Evolutionary conservation across 2,888 invertebrate species (phyloP).

Genomic region (Diaperis boleti): DNA sequence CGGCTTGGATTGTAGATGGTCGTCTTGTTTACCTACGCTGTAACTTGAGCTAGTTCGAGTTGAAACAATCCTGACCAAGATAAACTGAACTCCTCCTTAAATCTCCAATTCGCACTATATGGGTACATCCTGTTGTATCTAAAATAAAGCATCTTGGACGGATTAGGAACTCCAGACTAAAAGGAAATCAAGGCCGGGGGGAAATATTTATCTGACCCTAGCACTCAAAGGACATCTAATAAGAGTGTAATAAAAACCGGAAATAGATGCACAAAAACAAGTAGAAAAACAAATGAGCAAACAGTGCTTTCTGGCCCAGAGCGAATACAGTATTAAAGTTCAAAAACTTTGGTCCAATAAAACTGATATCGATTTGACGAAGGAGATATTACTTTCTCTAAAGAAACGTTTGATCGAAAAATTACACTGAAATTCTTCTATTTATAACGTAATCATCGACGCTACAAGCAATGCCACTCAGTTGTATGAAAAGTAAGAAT

Average conservation of each 20-base stretch:
- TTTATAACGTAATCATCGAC: conserved; percentile 28
- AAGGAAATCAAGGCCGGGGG: conserved; percentile 35
- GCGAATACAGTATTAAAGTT: conserved; percentile 49
- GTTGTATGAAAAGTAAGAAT: conserved; percentile 24
- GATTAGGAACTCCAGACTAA: conserved; percentile 25
- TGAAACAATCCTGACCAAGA: conserved; percentile 55
- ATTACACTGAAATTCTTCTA: conserved; percentile 29
- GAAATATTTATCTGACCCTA: conserved; percentile 36
- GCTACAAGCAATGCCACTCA: conserved; percentile 16
- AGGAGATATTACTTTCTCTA: conserved; percentile 3
- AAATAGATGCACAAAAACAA: conserved; percentile 52
- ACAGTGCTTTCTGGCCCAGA: conserved; percentile 47
- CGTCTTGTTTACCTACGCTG: conserved; percentile 54
- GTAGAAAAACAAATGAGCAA: conserved; percentile 49
- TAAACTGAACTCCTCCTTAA: conserved; percentile 55
- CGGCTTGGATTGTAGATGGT: conserved; percentile 50
- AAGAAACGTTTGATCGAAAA: conserved; percentile 31
- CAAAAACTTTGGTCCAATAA: conserved; percentile 50
- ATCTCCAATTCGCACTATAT: conserved; percentile 49
- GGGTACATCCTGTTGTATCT: conserved; percentile 23
- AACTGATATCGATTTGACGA: conserved; percentile 48
- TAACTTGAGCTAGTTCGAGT: conserved; percentile 50
- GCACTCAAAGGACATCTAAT: too few relatives aligned
- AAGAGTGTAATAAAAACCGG: conserved; percentile 45
- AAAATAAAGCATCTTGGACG: conserved; percentile 31